A percentile compares a stretch with the other conserved stretches of the same genome.
Evolutionary conservation across 2,113 vertebrate species (phyloP).

Genomic region (Carettochelys insculpta): DNA sequence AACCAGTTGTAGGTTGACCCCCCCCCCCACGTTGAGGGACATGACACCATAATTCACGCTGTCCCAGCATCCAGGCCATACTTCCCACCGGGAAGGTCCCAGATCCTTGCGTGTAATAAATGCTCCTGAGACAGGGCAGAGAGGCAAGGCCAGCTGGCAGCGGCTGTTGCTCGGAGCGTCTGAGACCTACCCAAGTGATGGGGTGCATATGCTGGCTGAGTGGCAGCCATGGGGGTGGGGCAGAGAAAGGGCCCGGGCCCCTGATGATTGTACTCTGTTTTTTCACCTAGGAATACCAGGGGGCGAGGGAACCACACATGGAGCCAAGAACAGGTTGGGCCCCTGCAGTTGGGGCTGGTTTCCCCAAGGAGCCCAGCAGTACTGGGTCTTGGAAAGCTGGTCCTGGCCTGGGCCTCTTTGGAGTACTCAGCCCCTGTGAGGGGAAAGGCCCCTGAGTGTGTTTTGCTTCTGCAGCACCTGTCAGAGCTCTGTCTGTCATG

Average conservation of each 20-base stretch:
- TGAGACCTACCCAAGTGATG: neutral
- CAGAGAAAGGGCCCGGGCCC: neutral
- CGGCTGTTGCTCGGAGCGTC: neutral
- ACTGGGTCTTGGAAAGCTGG: neutral
- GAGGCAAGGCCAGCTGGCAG: neutral
- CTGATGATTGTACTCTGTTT: neutral
- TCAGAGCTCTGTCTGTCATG: neutral
- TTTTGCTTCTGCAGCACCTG: neutral
- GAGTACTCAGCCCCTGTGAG: neutral
- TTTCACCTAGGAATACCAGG: neutral
- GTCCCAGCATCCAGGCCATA: neutral
- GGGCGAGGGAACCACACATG: accelerated
- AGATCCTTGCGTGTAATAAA: neutral
- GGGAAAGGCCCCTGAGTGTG: neutral
- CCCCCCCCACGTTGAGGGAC: neutral
- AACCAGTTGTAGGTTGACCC: too few species aligned
- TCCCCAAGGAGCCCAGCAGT: neutral
- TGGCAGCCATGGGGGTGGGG: neutral
- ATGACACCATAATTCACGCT: neutral
- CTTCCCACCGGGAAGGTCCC: constrained; percentile 32
- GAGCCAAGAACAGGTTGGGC: neutral
- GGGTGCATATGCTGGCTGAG: neutral
- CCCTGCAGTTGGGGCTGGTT: accelerated
- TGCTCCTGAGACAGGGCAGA: constrained; percentile 11
- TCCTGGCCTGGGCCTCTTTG: accelerated